These are phyloP conservation scores for Drosophila pachea DNA, from an alignment of 1,140 invertebrate species.

Conservation along the genomic window DNA sequence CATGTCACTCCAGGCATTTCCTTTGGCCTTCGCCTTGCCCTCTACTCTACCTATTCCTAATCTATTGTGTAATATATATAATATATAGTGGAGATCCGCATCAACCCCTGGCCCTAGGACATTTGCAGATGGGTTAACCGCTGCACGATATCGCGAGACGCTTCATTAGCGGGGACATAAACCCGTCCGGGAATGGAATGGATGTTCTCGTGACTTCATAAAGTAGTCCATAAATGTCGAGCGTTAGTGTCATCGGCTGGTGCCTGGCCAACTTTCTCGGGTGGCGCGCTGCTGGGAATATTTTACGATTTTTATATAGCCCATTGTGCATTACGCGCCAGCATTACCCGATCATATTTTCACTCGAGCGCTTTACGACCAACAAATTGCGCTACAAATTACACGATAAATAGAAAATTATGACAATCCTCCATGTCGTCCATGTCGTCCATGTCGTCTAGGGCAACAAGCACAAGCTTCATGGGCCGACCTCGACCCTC, in stretches of 20 bases:
- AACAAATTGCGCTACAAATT: slow-evolving; percentile 76
- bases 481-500: not conserved
- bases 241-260: slow-evolving; percentile 40
- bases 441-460: slow-evolving; percentile 1
- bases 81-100: not conserved
- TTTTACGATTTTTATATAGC: slow-evolving; percentile 76
- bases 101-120: too few relatives aligned
- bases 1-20: too few relatives aligned
- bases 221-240: slow-evolving; percentile 46
- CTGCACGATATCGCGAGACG: not conserved
- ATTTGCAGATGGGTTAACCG: not conserved
- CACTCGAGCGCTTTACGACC: slow-evolving; percentile 72
- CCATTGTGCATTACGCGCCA: slow-evolving; percentile 50
- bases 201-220: slow-evolving; percentile 39
- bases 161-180: slow-evolving; percentile 28
- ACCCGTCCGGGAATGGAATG: slow-evolving; percentile 20
- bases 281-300: slow-evolving; percentile 21
- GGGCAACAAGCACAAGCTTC: slow-evolving; percentile 27
- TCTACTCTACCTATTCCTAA: too few relatives aligned
- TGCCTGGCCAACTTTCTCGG: slow-evolving; percentile 62
- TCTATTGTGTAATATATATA: not conserved
- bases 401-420: slow-evolving; percentile 76
- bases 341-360: slow-evolving; percentile 56
- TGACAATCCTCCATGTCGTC: slow-evolving; percentile 45
- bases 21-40: too few relatives aligned